phyloP scores from a whole-genome alignment of 2,113 vertebrate species.

The Orcinus orca region DNA sequence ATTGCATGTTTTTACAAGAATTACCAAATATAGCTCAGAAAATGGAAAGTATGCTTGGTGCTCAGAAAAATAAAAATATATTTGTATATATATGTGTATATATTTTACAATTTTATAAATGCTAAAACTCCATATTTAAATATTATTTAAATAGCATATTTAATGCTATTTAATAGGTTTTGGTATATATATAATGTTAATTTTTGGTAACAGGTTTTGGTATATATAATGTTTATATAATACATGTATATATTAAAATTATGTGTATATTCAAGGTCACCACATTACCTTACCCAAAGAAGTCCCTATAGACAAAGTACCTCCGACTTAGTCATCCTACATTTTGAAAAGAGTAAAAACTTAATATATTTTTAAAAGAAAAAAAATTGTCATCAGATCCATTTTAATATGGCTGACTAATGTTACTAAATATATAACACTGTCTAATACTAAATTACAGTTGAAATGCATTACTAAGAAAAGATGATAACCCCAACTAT shows the following conservation, averaged over 20 bases:
- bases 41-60: background rate
- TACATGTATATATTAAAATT: conserved; percentile 12
- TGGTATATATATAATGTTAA: background rate
- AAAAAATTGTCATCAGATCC: conserved; percentile 55
- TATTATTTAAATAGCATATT: background rate
- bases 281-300: conserved; percentile 51
- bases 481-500: conserved; percentile 70
- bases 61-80: conserved; percentile 27
- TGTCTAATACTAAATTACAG: conserved; percentile 74
- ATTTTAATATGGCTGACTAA: conserved; percentile 73
- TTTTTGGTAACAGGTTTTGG: background rate
- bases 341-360: conserved; percentile 70
- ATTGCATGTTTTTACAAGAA: background rate
- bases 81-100: background rate
- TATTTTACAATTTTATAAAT: conserved; percentile 28
- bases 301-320: conserved; percentile 40
- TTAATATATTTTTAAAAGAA: conserved; percentile 63
- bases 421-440: conserved; percentile 73
- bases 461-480: conserved; percentile 67
- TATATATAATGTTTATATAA: background rate
- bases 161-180: too few species aligned
- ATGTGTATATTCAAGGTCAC: conserved; percentile 29
- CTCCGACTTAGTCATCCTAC: conserved; percentile 50
- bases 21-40: conserved; percentile 23
- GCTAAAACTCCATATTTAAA: background rate